Base-by-base conservation (phyloP, 2,888 invertebrate species). In the Agrochola macilenta region DNA sequence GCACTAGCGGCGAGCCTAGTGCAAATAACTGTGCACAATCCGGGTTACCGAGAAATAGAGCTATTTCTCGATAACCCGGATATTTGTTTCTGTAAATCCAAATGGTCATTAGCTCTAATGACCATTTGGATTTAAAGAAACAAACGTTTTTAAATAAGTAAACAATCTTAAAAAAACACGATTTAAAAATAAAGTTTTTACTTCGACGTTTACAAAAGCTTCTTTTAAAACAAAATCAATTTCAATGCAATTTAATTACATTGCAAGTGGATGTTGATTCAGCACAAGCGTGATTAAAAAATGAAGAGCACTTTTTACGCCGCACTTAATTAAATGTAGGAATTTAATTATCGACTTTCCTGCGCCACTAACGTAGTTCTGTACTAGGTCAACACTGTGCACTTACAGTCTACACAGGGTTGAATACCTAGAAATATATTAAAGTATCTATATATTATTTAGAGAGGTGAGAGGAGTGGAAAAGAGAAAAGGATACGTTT, bases 321-420 rank as follows among this genome's bases (percentile, higher is more conserved):
- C 20, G 14, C 54, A 57, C 49, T 69, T 69, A 76, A 79, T 83
- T 69, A 69, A 68, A 35, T 69, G 39, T 60, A 52, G 43, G 39
- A 68, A 64, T 81, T 76, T 81, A 64, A 82, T 70, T 70, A 70
- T 77, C 20, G n/a, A 39, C 20, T 64, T 26, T 35, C n/a, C 26
- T 57, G 23, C 17, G 39, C 49, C 49, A 61, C 30, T n/a, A 14
- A 68, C n/a, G 26, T n/a, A 7, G 46, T 54, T 52, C 43, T 12
- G 11, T 57, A 39, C 23, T 54, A 30, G 26, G 14, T 66, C 46
- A 77, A 43, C 43, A 61, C 23, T 43, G 49, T n/a, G 35, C 60
- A 46, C 12, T 52, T 30, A 52, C 58, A 39, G 49, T 4, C 20
- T 12, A n/a, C n/a, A 26, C n/a, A 26, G 11, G 11, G 11, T 30